Conservation (phyloP, 2,888 invertebrate species). For the Drosophila neoperkinsi region DNA sequence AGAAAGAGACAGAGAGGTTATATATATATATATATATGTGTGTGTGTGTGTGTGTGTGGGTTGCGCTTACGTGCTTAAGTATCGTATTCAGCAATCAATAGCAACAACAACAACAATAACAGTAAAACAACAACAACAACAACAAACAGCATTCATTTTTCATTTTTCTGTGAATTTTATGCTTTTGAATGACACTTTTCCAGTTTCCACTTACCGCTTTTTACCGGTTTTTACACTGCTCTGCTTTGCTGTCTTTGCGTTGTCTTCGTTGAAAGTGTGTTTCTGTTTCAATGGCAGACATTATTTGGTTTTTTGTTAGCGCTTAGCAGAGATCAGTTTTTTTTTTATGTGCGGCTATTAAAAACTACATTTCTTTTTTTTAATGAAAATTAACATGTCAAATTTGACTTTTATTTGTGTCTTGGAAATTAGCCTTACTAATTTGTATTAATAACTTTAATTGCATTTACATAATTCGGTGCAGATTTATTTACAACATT, state of each 20-base stretch:
- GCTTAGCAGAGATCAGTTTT: constrained; percentile 1
- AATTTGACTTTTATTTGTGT: not conserved
- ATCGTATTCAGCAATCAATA: constrained; percentile 53
- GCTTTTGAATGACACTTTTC: constrained; percentile 49
- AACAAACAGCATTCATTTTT: constrained; percentile 33
- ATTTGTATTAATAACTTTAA: not conserved
- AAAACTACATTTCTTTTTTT: not conserved
- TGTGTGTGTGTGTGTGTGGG: constrained; percentile 42
- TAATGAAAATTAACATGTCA: not conserved
- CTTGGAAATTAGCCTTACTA: not conserved
- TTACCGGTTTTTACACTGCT: constrained; percentile 11
- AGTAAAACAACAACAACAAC: not conserved
- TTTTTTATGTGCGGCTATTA: not conserved
- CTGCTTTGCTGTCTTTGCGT: not conserved
- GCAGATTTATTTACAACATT: not conserved
- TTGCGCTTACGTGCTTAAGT: constrained; percentile 61
- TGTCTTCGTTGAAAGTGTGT: constrained; percentile 22
- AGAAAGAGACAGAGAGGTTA: not conserved
- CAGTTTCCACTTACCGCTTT: constrained; percentile 46
- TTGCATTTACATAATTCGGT: not conserved
- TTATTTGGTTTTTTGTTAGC: not conserved
- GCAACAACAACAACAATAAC: constrained; percentile 3
- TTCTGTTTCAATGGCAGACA: constrained; percentile 23
- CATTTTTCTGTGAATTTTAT: constrained; percentile 41
- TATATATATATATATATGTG: not conserved